These are phyloP conservation scores for Atherinosoma microstoma DNA, from an alignment of 2,797 vertebrate species.

Conservation along the genomic window DNA sequence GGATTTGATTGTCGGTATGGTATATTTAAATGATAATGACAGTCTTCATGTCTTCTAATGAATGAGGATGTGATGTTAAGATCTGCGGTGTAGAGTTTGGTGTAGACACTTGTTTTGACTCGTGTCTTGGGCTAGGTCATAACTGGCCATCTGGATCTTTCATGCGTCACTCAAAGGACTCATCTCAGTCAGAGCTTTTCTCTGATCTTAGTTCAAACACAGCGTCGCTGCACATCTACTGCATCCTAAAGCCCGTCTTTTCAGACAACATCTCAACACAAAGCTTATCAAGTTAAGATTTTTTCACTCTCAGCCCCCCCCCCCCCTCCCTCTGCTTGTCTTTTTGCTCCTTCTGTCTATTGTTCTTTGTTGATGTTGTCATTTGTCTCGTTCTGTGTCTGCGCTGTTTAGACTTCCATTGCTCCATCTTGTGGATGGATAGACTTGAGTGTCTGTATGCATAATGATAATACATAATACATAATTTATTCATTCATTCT, in stretches of 20 bases:
- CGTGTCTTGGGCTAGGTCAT: neutral
- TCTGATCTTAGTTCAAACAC: neutral
- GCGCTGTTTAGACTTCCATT: conserved; percentile 17
- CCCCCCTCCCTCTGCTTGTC: conserved; percentile 10
- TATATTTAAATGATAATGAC: neutral
- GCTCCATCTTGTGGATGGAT: conserved; percentile 31
- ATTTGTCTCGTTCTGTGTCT: conserved; percentile 20
- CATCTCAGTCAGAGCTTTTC: neutral
- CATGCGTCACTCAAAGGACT: neutral
- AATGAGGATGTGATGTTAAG: neutral
- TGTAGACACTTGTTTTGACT: neutral
- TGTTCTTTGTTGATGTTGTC: conserved; percentile 12
- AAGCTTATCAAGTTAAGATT: conserved; percentile 64
- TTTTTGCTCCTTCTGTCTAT: conserved; percentile 29
- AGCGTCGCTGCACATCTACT: neutral
- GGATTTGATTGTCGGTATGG: no score
- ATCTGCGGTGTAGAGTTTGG: neutral
- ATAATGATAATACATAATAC: neutral
- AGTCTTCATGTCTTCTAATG: neutral
- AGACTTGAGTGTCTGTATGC: conserved; percentile 12
- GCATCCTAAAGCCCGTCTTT: neutral
- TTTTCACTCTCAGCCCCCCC: conserved; percentile 22
- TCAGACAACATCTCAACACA: conserved; percentile 29
- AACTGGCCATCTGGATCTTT: conserved; percentile 1
- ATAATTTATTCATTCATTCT: neutral